Evolutionary conservation across 2,113 vertebrate species (phyloP), one percentile per base, ranked within the genome.

Genomic region (Chascanopsetta lugubris): DNA sequence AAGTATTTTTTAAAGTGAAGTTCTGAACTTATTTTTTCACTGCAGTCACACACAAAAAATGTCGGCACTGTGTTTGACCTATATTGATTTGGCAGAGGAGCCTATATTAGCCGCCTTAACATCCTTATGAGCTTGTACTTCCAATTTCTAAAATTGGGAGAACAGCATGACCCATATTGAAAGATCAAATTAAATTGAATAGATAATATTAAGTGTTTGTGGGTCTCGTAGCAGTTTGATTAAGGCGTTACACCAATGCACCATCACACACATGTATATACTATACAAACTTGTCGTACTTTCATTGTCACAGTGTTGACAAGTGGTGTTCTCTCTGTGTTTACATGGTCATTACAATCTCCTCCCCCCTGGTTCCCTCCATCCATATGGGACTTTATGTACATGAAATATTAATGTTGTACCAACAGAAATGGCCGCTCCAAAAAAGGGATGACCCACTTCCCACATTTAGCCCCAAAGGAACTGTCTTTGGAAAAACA

Each of bases 351-450:
- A 74, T 63, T 75, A 73, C 46, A 79, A 79, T 68, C 54, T 47
- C 38, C 47, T 69, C 73, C 76, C 45, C 77, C 60, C 61, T 40
- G 84, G 83, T 83, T 74, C 59, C 56, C 43, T 78, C 69, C 72
- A 72, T 84, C 75, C 81, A 85, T 82, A 87, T 29, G 79, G 72
- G 84, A 82, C 56, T 77, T 84, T 77, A 78, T 81, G 80, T 68
- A 78, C 85, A 90, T 92, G 59, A 89, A 90, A 89, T 85, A 92
- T 92, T 85, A 72, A 92, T 91, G 79, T 73, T 77, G 75, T 85
- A 90, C 84, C 82, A 88, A 88, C 78, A 89, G 76, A 88, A 91
- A 91, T 90, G 87, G 86, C 79, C 57, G 49, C 64, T 82, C 80
- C 75, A 83, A 82, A 87, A 88, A 84, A 75, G 79, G 38, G 71